These are phyloP conservation scores for Ispidina picta DNA, from an alignment of 2,797 vertebrate genomes.

Conservation along the genomic window DNA sequence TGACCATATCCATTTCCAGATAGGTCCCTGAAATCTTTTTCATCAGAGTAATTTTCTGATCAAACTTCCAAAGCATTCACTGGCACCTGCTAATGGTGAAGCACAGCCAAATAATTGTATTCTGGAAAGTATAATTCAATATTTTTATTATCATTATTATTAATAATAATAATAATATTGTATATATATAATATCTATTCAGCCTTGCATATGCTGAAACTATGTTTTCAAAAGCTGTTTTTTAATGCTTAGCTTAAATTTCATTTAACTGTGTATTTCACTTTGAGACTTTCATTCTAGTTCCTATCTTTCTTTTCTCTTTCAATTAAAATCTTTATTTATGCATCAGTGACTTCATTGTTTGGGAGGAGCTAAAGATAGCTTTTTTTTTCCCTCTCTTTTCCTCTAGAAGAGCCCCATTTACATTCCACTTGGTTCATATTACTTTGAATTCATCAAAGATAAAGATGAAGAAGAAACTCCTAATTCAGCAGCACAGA, in stretches of 20 bases:
- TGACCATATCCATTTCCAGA: neutral
- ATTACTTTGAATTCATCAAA: neutral
- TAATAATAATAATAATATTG: too few species aligned
- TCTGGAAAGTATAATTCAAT: neutral
- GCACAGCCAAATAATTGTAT: neutral
- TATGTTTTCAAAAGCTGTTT: neutral
- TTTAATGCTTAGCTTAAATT: neutral
- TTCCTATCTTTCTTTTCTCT: neutral
- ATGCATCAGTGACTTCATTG: neutral
- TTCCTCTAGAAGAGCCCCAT: neutral
- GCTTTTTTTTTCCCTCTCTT: neutral
- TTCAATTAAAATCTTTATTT: neutral
- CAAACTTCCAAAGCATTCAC: neutral
- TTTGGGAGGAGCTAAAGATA: neutral
- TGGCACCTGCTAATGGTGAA: neutral
- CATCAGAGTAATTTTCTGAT: neutral
- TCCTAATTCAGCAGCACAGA: neutral
- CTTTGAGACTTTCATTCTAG: neutral
- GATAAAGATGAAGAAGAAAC: neutral
- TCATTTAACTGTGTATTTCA: neutral
- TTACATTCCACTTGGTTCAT: neutral
- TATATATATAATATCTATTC: too few species aligned
- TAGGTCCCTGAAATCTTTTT: neutral
- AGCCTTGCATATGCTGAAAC: neutral
- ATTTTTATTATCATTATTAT: too few species aligned